These are phyloP conservation scores for Coecobrya sp. DNA, from an alignment of 2,888 invertebrate genomes.

Conservation along the genomic window DNA sequence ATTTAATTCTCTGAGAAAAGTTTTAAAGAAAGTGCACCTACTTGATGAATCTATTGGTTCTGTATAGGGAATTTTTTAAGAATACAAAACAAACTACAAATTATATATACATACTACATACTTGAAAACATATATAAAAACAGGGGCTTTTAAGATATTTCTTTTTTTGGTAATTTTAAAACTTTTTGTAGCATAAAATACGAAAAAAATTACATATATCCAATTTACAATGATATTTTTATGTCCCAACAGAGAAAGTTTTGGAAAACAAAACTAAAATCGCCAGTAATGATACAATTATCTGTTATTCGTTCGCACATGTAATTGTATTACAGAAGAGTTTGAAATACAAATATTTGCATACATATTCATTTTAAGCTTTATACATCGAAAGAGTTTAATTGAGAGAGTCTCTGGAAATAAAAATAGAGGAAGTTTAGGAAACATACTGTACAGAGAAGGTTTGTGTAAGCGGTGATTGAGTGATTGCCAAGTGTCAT, in stretches of 20 bases:
- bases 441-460: neutral
- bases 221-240: neutral
- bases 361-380: neutral
- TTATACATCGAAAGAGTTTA: neutral
- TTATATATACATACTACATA: neutral
- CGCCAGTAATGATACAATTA: neutral
- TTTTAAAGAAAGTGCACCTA: slow-evolving; percentile 56
- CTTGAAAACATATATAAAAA: slow-evolving; percentile 14
- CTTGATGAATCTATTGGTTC: slow-evolving; percentile 41
- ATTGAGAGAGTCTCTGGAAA: neutral
- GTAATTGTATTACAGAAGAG: neutral
- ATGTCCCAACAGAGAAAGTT: neutral
- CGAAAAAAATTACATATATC: slow-evolving; percentile 6
- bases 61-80: neutral
- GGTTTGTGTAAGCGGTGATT: slow-evolving; percentile 29
- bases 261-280: neutral
- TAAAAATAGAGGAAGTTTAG: neutral
- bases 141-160: slow-evolving; percentile 49
- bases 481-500: slow-evolving; percentile 69
- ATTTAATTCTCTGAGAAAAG: slow-evolving; percentile 33
- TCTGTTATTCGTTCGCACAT: neutral
- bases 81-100: neutral
- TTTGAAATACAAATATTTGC: too few species aligned
- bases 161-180: slow-evolving; percentile 50
- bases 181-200: neutral